Conservation (phyloP, 1,140 invertebrate genomes). For the Hyles euphorbiae region DNA sequence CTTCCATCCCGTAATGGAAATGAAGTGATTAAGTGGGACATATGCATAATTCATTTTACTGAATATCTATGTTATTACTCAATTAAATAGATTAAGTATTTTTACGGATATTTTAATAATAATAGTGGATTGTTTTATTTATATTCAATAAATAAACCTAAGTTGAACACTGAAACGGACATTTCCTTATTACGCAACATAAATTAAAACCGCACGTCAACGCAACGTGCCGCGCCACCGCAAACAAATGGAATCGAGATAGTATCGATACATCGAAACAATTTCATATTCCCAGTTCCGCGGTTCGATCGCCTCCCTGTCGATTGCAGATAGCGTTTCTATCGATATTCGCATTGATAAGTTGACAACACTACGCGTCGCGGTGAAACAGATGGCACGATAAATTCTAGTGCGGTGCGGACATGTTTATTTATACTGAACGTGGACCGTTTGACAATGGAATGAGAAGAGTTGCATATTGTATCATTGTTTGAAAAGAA, state of each 20-base stretch:
- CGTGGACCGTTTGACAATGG: not conserved
- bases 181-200: too few species aligned
- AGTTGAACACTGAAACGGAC: too few species aligned
- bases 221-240: not conserved
- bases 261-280: slow-evolving; percentile 10
- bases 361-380: slow-evolving; percentile 14
- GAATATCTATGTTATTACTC: too few species aligned
- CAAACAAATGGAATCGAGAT: slow-evolving; percentile 7
- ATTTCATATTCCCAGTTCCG: slow-evolving; percentile 12
- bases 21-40: too few species aligned
- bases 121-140: too few species aligned
- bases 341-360: slow-evolving; percentile 15
- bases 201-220: too few species aligned
- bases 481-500: not conserved
- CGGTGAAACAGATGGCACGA: slow-evolving; percentile 18
- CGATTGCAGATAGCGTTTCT: slow-evolving; percentile 14
- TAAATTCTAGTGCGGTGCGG: slow-evolving; percentile 10
- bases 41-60: too few species aligned
- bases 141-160: too few species aligned
- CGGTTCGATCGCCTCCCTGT: slow-evolving; percentile 20
- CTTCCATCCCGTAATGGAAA: too few species aligned
- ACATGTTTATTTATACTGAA: slow-evolving; percentile 3
- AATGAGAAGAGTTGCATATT: not conserved
- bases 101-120: too few species aligned
- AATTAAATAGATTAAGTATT: too few species aligned